Percentiles rank a stretch among this genome's conserved stretches.
Conservation (phyloP, 2,888 invertebrate species). For the Tenthredo livida region DNA sequence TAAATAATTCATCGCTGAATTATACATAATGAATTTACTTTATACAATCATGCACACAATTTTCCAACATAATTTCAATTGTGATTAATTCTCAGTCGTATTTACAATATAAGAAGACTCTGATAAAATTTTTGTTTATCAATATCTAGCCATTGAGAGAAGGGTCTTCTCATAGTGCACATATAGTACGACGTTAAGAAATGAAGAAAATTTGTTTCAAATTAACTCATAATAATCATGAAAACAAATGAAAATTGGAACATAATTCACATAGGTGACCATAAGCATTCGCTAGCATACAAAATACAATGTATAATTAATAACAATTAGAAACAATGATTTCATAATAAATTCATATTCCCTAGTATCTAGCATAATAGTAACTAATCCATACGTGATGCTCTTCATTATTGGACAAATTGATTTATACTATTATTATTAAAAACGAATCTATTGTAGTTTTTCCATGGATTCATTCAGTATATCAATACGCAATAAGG, state of each 20-base stretch:
- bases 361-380: slow-evolving; percentile 59
- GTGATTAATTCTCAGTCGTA: slow-evolving; percentile 31
- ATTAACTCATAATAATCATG: slow-evolving; percentile 27
- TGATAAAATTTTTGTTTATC: neutral
- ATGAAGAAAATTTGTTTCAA: slow-evolving; percentile 5
- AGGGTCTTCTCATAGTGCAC: slow-evolving; percentile 37
- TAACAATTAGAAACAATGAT: slow-evolving; percentile 50
- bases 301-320: slow-evolving; percentile 58
- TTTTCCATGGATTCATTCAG: neutral
- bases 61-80: slow-evolving; percentile 62
- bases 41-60: slow-evolving; percentile 60
- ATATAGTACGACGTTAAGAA: slow-evolving; percentile 34
- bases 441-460: slow-evolving; percentile 45
- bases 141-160: neutral
- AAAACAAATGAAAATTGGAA: slow-evolving; percentile 38
- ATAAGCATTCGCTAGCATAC: slow-evolving; percentile 65
- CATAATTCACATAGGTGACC: slow-evolving; percentile 47
- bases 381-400: slow-evolving; percentile 64
- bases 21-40: slow-evolving; percentile 38
- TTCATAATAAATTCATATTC: slow-evolving; percentile 48
- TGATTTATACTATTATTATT: slow-evolving; percentile 45
- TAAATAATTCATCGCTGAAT: slow-evolving; percentile 47
- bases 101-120: slow-evolving; percentile 44
- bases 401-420: slow-evolving; percentile 56
- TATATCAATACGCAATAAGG: slow-evolving; percentile 49